Percentiles rank a stretch among this genome's conserved stretches.
Evolutionary conservation across 2,888 invertebrate genomes (phyloP).

Genomic region (Synergus japonicus): DNA sequence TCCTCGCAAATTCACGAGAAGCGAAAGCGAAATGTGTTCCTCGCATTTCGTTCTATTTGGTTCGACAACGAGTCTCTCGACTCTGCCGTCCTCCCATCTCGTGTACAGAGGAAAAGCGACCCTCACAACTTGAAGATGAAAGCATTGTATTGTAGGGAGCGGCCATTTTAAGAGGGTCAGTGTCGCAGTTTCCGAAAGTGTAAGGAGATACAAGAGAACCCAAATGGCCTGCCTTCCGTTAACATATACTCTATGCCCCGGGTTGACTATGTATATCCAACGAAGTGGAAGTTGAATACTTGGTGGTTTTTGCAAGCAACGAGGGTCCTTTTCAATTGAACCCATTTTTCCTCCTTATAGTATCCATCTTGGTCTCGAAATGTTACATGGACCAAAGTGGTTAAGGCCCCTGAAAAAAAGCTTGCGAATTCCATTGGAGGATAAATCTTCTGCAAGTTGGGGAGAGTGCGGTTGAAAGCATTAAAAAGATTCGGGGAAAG

Average conservation of each 20-base stretch:
- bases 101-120: constrained; percentile 20
- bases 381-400: constrained; percentile 19
- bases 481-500: background rate
- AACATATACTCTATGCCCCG: background rate
- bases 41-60: constrained; percentile 21
- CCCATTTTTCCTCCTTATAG: constrained; percentile 2
- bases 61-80: constrained; percentile 33
- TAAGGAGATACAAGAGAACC: constrained; percentile 31
- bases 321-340: constrained; percentile 9
- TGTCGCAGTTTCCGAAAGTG: constrained; percentile 36
- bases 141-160: constrained; percentile 25
- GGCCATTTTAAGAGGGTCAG: constrained; percentile 38
- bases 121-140: constrained; percentile 24
- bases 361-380: constrained; percentile 14
- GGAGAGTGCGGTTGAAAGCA: background rate
- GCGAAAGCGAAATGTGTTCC: constrained; percentile 32
- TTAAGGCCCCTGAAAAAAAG: constrained; percentile 2
- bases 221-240: constrained; percentile 33
- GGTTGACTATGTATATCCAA: background rate
- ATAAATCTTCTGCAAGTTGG: constrained; percentile 22
- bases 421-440: background rate
- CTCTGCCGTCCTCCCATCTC: constrained; percentile 37
- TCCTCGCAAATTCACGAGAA: constrained; percentile 35
- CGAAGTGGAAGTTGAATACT: constrained; percentile 13
- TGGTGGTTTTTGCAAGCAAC: background rate